phyloP scores from a whole-genome alignment of 2,888 invertebrate species.

The Agrilus mali region DNA sequence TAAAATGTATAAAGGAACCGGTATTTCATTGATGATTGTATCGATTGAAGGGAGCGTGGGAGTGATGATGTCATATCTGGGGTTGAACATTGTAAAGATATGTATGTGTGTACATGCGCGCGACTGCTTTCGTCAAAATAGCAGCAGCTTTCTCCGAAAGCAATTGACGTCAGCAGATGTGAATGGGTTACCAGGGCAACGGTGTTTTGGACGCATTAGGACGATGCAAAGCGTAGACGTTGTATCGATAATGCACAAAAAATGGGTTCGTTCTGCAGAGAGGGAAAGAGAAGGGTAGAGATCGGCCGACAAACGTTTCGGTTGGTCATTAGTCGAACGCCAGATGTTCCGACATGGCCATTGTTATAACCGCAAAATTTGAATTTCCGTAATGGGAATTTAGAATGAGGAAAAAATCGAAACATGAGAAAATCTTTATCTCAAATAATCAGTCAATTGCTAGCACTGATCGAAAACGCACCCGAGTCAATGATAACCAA shows the following conservation, averaged over 20 bases:
- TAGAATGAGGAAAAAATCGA: too few species aligned
- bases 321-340: too few species aligned
- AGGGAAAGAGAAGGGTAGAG: conserved; percentile 35
- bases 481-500: too few species aligned
- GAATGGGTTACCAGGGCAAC: conserved; percentile 28
- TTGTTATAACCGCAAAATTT: too few species aligned
- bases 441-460: too few species aligned
- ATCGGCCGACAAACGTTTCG: too few species aligned
- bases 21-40: conserved; percentile 19
- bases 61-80: conserved; percentile 20
- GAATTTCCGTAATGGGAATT: too few species aligned
- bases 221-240: conserved; percentile 13
- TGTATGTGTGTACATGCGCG: conserved; percentile 11
- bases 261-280: conserved; percentile 34
- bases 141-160: conserved; percentile 25
- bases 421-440: too few species aligned
- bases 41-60: conserved; percentile 21
- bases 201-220: conserved; percentile 16
- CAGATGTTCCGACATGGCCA: too few species aligned
- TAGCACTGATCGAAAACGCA: too few species aligned
- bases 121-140: conserved; percentile 21
- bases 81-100: conserved; percentile 14
- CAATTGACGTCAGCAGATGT: conserved; percentile 24
- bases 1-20: too few species aligned
- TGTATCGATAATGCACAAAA: conserved; percentile 11